Base-by-base conservation (phyloP, 92 coral and sea anemone genomes). In the Zoanthus solanderi region DNA sequence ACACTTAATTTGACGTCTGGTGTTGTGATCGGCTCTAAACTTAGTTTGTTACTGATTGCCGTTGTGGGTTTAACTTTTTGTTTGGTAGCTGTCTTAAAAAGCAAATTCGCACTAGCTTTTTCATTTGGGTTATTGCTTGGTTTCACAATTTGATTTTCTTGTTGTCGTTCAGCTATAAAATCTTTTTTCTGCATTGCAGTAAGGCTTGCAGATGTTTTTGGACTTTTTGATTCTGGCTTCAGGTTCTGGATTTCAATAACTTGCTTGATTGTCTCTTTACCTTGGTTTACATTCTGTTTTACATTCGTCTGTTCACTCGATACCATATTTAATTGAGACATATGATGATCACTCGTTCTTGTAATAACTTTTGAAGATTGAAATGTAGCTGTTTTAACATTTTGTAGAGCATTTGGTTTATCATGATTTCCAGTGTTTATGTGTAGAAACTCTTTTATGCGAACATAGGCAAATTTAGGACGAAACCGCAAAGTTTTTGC, bases 381-480 rank as follows among this genome's bases (percentile, higher is more conserved):
- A 16, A 17, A 8, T 65, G 71, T 9, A 18, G 30, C 3, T 65
- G 71, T 6, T 65, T 65, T 65, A 16, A 65, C 8, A 65, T 5
- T 23, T 65, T 17, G n/a, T 67, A 16, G 15, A 8, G 18, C 29
- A 75, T 28, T 53, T 76, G 67, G 45, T 23, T 52, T 76, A 57
- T 50, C 65, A 32, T 0, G 29, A 0, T 52, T 50, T 13, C 23
- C 23, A 18, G 17, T 48, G 12, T 23, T 63, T 65, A 60, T 58
- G 13, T 61, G 76, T 45, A 46, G 63, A 30, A 84, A 57, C 46
- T 77, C 77, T 34, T 63, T 45, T 18, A 76, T 77, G 10, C 75
- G 50, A 56, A 93, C 88, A 87, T 91, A 94, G 8, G 91, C 90
- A 23, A 97, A 90, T 75, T 93, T 89, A 9, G 98, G 98, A 52